These are phyloP conservation scores for Philypnodon macrostomus DNA, from an alignment of 2,797 vertebrate genomes.

Conservation along the genomic window DNA sequence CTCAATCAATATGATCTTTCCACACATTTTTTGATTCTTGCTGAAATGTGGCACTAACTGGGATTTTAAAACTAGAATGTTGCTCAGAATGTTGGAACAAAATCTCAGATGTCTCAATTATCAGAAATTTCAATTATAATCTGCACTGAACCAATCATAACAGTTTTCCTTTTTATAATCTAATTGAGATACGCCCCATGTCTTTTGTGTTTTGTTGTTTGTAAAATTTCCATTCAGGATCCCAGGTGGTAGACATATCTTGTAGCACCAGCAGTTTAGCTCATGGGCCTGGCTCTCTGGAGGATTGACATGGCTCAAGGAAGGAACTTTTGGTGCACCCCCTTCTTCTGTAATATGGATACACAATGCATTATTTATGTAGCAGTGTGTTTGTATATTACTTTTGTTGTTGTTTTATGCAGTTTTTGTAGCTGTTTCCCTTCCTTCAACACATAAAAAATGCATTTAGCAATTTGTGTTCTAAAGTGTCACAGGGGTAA, in stretches of 20 bases:
- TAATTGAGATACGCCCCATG: no score
- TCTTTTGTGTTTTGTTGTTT: no score
- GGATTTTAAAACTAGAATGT: no score
- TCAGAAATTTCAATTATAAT: no score
- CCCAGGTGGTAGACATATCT: conserved; percentile 56
- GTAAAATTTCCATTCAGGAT: conserved; percentile 31
- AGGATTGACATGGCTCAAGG: conserved; percentile 41
- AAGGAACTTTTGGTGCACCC: conserved; percentile 35
- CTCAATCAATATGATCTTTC: no score
- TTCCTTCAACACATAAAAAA: conserved; percentile 17
- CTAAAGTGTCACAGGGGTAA: conserved; percentile 7
- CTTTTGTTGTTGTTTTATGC: conserved; percentile 18
- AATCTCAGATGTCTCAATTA: no score
- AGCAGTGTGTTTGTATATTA: conserved; percentile 22
- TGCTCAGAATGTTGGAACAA: no score
- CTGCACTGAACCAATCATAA: no score
- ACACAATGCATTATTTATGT: conserved; percentile 66
- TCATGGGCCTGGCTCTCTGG: conserved; percentile 49
- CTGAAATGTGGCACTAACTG: no score
- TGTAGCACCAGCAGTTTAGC: conserved; percentile 27
- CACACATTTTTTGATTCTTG: no score
- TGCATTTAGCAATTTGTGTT: conserved; percentile 7
- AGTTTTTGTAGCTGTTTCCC: conserved; percentile 1
- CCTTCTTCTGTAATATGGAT: conserved; percentile 39
- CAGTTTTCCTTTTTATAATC: no score